phyloP scores from a whole-genome alignment of 2,797 vertebrate species.

The Danio choprae region DNA sequence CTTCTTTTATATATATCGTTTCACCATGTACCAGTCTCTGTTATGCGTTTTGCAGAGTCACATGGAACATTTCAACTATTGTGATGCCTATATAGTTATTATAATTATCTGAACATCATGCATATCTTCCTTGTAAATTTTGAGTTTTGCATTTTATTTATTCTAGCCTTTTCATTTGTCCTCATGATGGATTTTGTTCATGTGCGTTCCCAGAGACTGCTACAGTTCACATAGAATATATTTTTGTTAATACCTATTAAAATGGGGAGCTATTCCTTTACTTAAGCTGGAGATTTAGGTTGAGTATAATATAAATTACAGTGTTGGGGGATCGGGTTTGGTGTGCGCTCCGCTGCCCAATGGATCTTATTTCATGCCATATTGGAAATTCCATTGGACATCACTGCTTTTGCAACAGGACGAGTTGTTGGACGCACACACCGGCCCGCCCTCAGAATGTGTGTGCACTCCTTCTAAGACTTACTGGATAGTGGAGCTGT shows the following conservation, averaged over 20 bases:
- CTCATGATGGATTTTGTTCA: constrained; percentile 50
- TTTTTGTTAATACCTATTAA: constrained; percentile 80
- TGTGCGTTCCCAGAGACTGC: constrained; percentile 70
- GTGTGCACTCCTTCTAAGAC: constrained; percentile 72
- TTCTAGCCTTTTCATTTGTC: constrained; percentile 62
- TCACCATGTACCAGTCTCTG: constrained; percentile 76
- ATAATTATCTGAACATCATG: constrained; percentile 74
- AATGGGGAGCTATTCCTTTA: constrained; percentile 67
- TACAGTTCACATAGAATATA: constrained; percentile 80
- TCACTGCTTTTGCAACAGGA: constrained; percentile 58
- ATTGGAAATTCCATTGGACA: constrained; percentile 66
- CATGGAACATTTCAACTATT: constrained; percentile 69
- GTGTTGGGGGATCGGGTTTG: constrained; percentile 65
- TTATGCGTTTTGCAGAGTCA: constrained; percentile 77
- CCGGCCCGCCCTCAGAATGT: constrained; percentile 69
- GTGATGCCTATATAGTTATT: constrained; percentile 58
- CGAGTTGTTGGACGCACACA: constrained; percentile 65
- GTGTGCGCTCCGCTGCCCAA: constrained; percentile 58
- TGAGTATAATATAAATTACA: constrained; percentile 72
- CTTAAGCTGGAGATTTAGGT: constrained; percentile 68
- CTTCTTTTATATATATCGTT: constrained; percentile 83
- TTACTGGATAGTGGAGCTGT: constrained; percentile 70
- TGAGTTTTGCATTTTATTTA: constrained; percentile 79
- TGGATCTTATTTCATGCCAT: constrained; percentile 62
- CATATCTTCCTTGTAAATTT: constrained; percentile 75